Base-by-base conservation (phyloP, 2,113 vertebrate species). In the Toxotes jaculatrix region DNA sequence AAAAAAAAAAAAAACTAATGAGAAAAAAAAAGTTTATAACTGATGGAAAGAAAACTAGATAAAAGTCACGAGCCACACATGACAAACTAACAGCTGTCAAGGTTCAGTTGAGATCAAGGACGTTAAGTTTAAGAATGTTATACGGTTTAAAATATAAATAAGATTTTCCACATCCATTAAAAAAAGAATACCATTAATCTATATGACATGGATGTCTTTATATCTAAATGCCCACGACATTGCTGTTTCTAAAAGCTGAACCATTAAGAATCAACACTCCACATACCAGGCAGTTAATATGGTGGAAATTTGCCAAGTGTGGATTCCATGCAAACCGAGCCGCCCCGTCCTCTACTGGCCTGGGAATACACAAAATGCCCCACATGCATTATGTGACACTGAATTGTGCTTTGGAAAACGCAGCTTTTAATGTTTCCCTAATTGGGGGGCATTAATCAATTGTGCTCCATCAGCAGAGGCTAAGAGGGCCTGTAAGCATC, bases 391-490 rank as follows among this genome's bases (percentile, higher is more conserved):
- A 90, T 78, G 80, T 80, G 91, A 87, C 90, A 82, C 79, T 59
- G 82, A 84, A 84, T 88, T 91, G 87, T 90, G 87, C 92, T 91
- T 85, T 82, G 72, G 86, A 89, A 92, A 93, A 92, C 56, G 62
- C 82, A 70, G 70, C 90, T 93, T 95, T 94, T 92, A 94, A 93
- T 95, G 93, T 93, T 87, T 89, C 83, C 84, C 84, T 95, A 95
- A 95, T 95, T 95, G 94, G 88, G 77, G 88, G 77, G 75, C 93
- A 94, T 94, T 92, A 95, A 95, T 95, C 94, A 94, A 93, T 91
- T 90, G 88, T 74, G 60, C 89, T 94, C 93, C 90, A 92, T 94
- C 92, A 94, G 85, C 91, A 68, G 86, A 87, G 88, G 85, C 90
- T 92, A 87, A 92, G 89, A 89, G 82, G 84, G 84, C 86, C 85